Base-by-base conservation (phyloP, 1,140 invertebrate species). In the Diuraphis noxia region DNA sequence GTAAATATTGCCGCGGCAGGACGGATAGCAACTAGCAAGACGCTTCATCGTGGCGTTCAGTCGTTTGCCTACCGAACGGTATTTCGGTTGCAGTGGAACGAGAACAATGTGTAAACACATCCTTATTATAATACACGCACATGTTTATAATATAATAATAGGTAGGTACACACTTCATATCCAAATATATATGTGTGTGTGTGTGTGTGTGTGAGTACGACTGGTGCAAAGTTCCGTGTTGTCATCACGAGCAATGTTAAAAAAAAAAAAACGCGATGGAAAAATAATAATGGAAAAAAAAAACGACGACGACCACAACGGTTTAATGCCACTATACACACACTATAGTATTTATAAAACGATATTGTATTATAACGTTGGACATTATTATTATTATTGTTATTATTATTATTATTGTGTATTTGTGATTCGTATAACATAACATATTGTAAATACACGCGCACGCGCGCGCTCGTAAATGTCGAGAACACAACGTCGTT, bases 181-280 rank as follows among this genome's bases (percentile, higher is more conserved):
- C 49, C 30, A 30, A 9, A 63, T 10, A 30, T 30, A 30, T 10
- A 56, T 56, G 25, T 9, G 30, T 2, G 2, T 10, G 43, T 46
- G 19, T 46, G 10, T n/a, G 19, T 46, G 19, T 10, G 17, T 2
- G 17, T 46, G 17, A 17, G 56, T 72, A 72, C 30, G 10, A 63
- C 10, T 63, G 56, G 30, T 34, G 6, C n/a, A 34, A 49, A 43
- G 82, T 84, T 84, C 81, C 81, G 41, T 43, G 82, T 85, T 46
- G 84, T 85, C 84, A 85, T 85, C 84, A 85, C 84, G 84, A 85
- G 43, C 30, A 21, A 43, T 85, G 19, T 13, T 49, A 49, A 43
- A 9, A 49, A 49, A 46, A 46, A 19, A 40, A 81, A n/a, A n/a
- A 72, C 4, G 10, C 23, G 38, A 40, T 17, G 34, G 19, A 77